These are phyloP conservation scores for Orientallactaga bullata DNA, from an alignment of 2,113 vertebrate genomes.

Conservation along the genomic window DNA sequence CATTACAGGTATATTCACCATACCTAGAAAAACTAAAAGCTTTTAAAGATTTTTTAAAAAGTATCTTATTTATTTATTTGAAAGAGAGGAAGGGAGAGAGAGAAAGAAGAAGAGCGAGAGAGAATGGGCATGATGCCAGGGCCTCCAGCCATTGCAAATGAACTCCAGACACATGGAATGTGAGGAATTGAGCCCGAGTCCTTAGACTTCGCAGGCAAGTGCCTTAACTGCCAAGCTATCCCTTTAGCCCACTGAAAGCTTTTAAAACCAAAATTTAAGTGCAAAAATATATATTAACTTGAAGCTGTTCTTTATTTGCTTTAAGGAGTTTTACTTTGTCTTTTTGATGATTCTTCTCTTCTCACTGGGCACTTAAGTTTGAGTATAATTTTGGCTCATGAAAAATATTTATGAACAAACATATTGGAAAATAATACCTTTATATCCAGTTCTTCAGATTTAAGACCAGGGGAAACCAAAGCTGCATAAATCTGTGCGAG, in stretches of 20 bases:
- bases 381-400: slow-evolving; percentile 64
- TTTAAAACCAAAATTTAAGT: slow-evolving; percentile 45
- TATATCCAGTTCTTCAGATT: slow-evolving; percentile 92
- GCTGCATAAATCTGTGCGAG: slow-evolving; percentile 92
- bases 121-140: no score
- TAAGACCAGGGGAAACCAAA: slow-evolving; percentile 89
- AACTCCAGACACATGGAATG: no score
- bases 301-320: slow-evolving; percentile 31
- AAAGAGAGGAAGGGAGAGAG: no score
- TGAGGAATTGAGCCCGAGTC: no score
- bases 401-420: slow-evolving; percentile 45
- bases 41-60: no score
- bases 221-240: background rate
- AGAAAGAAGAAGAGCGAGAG: no score
- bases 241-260: background rate
- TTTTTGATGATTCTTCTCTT: slow-evolving; percentile 39
- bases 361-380: slow-evolving; percentile 13
- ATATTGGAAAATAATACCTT: slow-evolving; percentile 89
- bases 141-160: no score
- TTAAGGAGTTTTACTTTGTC: slow-evolving; percentile 47
- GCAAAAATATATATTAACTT: slow-evolving; percentile 61
- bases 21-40: no score
- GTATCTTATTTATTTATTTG: no score
- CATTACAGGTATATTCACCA: no score
- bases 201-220: no score